These are phyloP conservation scores for Hyposmocoma kahamanoa DNA, from an alignment of 1,140 invertebrate genomes.

Conservation along the genomic window DNA sequence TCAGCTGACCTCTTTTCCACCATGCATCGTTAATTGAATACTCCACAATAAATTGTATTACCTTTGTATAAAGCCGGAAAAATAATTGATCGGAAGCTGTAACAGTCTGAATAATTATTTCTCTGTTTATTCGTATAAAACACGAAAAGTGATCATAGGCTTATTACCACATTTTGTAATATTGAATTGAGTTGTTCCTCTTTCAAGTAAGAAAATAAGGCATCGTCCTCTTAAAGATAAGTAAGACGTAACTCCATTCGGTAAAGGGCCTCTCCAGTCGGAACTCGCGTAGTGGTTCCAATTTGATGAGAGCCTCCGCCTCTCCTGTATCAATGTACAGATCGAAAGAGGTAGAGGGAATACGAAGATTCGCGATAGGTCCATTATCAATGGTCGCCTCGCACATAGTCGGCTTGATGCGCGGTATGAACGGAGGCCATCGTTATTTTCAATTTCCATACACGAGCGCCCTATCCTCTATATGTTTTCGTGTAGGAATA, in stretches of 20 bases:
- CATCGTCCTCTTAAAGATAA: slow-evolving; percentile 64
- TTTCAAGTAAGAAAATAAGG: slow-evolving; percentile 56
- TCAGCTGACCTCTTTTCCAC: background rate
- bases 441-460: slow-evolving; percentile 72
- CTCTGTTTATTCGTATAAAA: no score
- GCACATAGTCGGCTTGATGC: slow-evolving; percentile 51
- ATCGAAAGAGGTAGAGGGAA: slow-evolving; percentile 44
- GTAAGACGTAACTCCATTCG: slow-evolving; percentile 67
- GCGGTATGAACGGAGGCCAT: slow-evolving; percentile 59
- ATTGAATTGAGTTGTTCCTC: slow-evolving; percentile 46
- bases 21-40: no score
- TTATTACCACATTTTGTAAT: slow-evolving; percentile 41
- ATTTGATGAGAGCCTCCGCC: slow-evolving; percentile 38
- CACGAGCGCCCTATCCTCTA: slow-evolving; percentile 51
- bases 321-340: slow-evolving; percentile 37
- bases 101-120: no score
- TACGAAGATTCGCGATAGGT: slow-evolving; percentile 36
- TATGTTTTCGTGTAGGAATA: slow-evolving; percentile 54
- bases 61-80: no score
- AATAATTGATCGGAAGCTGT: no score
- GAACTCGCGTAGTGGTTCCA: slow-evolving; percentile 46
- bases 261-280: slow-evolving; percentile 63
- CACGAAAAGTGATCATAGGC: no score
- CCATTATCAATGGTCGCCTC: slow-evolving; percentile 42
- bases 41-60: no score